Conservation (phyloP, 2,797 vertebrate species). For the Silurus lanzhouensis region DNA sequence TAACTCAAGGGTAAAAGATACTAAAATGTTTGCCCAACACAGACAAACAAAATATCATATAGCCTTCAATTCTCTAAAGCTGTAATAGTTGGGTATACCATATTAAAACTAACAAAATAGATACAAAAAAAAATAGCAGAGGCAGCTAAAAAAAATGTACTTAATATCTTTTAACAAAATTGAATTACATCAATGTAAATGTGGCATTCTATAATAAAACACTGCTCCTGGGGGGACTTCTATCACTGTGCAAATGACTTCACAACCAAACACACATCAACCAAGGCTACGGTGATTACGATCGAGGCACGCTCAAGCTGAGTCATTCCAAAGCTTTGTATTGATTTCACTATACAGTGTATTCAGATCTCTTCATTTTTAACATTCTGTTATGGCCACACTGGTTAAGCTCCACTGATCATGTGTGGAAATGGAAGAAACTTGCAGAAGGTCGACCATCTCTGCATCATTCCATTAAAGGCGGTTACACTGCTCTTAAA, state of each 20-base stretch:
- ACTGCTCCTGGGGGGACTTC: neutral
- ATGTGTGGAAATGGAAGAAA: no score
- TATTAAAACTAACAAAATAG: neutral
- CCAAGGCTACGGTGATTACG: neutral
- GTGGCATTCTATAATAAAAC: neutral
- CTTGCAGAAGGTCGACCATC: no score
- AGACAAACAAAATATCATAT: no score
- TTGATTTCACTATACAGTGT: neutral
- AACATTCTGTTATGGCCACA: no score
- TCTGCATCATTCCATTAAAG: no score
- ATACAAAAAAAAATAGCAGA: neutral
- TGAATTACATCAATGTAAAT: neutral
- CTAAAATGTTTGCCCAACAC: no score
- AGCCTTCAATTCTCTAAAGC: neutral
- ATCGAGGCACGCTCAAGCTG: neutral
- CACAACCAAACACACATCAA: neutral
- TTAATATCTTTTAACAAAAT: neutral
- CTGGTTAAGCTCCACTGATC: no score
- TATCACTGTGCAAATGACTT: neutral
- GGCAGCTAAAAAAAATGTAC: neutral
- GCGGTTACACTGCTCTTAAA: no score
- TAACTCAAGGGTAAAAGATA: no score
- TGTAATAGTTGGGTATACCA: no score
- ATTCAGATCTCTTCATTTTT: no score
- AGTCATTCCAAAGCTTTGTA: neutral